Conservation (phyloP, 2,113 vertebrate species). For the Podocnemis expansa region DNA sequence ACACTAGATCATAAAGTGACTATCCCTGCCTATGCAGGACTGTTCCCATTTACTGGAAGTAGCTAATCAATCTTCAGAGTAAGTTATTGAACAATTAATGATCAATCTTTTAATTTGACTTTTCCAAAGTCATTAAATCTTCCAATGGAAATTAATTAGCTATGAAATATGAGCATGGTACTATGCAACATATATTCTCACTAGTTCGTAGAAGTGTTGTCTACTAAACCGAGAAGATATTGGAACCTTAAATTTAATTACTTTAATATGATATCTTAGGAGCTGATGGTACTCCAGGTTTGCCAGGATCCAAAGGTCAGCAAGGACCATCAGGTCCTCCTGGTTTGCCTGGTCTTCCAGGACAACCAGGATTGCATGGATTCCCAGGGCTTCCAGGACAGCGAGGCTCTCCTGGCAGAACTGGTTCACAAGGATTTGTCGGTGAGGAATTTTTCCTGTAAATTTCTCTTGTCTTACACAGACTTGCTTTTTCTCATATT, state of each 20-base stretch:
- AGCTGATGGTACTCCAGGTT: constrained; percentile 85
- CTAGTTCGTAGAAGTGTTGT: neutral
- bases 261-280: constrained; percentile 68
- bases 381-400: constrained; percentile 83
- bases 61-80: neutral
- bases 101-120: neutral
- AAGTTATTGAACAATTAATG: neutral
- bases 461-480: neutral
- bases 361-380: constrained; percentile 79
- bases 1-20: neutral
- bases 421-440: constrained; percentile 65
- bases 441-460: constrained; percentile 59
- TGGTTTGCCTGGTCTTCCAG: constrained; percentile 73
- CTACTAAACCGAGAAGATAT: neutral
- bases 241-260: neutral
- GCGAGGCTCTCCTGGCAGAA: constrained; percentile 68
- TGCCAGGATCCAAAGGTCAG: constrained; percentile 85
- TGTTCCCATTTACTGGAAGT: neutral
- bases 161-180: neutral
- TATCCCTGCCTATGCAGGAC: neutral
- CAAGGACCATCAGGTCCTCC: constrained; percentile 79
- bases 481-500: neutral
- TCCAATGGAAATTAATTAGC: neutral
- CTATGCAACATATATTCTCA: fast-evolving
- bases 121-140: neutral